phyloP scores from a whole-genome alignment of 2,797 vertebrate species.

The Chromis chromis region DNA sequence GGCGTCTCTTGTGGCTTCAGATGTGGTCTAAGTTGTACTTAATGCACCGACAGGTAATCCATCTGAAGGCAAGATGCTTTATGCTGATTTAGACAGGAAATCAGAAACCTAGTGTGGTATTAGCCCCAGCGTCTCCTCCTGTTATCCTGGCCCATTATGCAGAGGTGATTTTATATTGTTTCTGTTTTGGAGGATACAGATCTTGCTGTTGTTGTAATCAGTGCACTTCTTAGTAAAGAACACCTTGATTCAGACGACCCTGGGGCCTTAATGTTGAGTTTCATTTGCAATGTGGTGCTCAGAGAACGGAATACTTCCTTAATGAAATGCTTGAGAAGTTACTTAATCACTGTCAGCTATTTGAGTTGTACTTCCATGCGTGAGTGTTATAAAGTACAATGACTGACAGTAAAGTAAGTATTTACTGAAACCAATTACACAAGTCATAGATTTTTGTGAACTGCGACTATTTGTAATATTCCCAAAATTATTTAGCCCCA shows the following conservation, averaged over 20 bases:
- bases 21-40: slow-evolving; percentile 85
- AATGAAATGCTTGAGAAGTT: not conserved
- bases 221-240: slow-evolving; percentile 33
- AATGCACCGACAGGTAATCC: slow-evolving; percentile 87
- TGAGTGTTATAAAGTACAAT: too few relatives aligned
- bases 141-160: slow-evolving; percentile 71
- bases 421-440: too few relatives aligned
- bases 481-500: too few relatives aligned
- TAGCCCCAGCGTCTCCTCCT: slow-evolving; percentile 70
- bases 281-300: slow-evolving; percentile 10
- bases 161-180: slow-evolving; percentile 65
- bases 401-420: too few relatives aligned
- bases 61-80: slow-evolving; percentile 82
- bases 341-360: not conserved
- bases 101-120: slow-evolving; percentile 77
- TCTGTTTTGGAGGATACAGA: slow-evolving; percentile 65
- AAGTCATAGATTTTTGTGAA: too few relatives aligned
- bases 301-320: slow-evolving; percentile 5
- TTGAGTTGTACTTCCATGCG: not conserved
- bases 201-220: slow-evolving; percentile 53
- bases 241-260: slow-evolving; percentile 26
- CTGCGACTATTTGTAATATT: too few relatives aligned
- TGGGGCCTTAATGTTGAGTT: slow-evolving; percentile 10
- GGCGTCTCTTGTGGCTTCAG: slow-evolving; percentile 82
- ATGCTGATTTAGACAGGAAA: slow-evolving; percentile 84